Evolutionary conservation across 2,888 invertebrate genomes (phyloP), one percentile per base, ranked within the genome.

Genomic region (Nysson spinosus): DNA sequence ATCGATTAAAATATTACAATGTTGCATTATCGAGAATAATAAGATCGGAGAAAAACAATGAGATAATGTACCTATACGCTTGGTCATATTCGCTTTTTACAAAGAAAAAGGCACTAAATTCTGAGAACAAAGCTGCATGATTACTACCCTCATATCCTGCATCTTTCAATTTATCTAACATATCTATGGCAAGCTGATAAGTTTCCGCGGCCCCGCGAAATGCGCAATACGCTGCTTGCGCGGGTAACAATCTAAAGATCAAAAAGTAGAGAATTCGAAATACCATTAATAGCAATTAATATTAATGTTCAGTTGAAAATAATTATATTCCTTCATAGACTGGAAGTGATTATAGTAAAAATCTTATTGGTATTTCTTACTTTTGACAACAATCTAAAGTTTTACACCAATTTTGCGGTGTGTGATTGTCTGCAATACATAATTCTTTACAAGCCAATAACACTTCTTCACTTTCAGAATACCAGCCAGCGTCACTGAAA

Each of bases 401-500:
- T 82, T 92, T 91, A 58, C 91, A 90, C 85, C 92, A 90, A 77
- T 91, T 90, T 65, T 91, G 87, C 0, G 89, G 88, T 54, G 89
- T 90, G 75, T 89, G 88, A 14, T 89, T 88, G 72, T 90, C 89
- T 5, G 85, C 83, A 62, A 89, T 87, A 83, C 94, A 93, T 49
- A 95, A 86, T 68, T 90, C 88, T 64, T 93, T 91, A 77, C 94
- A 94, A 6, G 91, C 88, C 32, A 91, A 86, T 71, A 96, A 88
- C 50, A 96, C 92, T 37, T 90, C 89, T 81, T 94, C 92, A 66
- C 95, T 93, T 82, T 95, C 93, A 68, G 89, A 89, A 85, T 94
- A 94, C 95, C 96, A 96, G 0, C 96, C 96, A 0, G 95, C 95
- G 83, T 97, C 97, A 83, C 93, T 93, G 3, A 97, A 91, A 88